Evolutionary conservation across 2,888 invertebrate species (phyloP).

Genomic region (Eristalis tenax): DNA sequence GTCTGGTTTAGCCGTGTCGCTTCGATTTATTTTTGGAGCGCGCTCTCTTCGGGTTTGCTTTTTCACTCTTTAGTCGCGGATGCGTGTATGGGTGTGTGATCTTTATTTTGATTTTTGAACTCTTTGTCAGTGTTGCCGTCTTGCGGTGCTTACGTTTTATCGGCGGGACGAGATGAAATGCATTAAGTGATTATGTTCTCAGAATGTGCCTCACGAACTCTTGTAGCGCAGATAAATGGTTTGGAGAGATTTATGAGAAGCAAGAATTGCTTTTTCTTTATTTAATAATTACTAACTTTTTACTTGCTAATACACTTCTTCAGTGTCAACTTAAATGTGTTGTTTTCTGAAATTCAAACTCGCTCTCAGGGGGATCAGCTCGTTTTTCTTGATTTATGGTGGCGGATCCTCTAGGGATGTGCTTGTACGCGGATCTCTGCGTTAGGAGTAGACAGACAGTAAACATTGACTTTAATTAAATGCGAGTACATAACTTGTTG

Average conservation of each 20-base stretch:
- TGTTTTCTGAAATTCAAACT: too few species aligned
- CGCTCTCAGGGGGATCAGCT: too few species aligned
- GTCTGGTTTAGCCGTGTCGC: slow-evolving; percentile 35
- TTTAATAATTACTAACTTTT: too few species aligned
- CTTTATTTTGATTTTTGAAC: slow-evolving; percentile 58
- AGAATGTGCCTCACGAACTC: background rate
- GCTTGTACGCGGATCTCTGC: too few species aligned
- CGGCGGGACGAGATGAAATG: background rate
- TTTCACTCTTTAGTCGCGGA: slow-evolving; percentile 9
- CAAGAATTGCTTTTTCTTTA: too few species aligned
- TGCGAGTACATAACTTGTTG: too few species aligned
- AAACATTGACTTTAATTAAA: too few species aligned
- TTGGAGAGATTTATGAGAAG: background rate
- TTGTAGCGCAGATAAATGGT: background rate
- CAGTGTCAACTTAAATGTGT: too few species aligned
- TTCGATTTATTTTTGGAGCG: slow-evolving; percentile 70
- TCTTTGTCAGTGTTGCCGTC: slow-evolving; percentile 42
- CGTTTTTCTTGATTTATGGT: too few species aligned
- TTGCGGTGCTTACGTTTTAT: background rate
- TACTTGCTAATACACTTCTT: too few species aligned
- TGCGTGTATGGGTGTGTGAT: slow-evolving; percentile 44
- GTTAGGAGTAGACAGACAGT: too few species aligned
- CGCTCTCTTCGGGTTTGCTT: slow-evolving; percentile 25
- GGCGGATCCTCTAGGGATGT: too few species aligned
- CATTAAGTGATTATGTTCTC: background rate